Base-by-base conservation (phyloP, 1,140 invertebrate species). In the Pectinophora gossypiella region DNA sequence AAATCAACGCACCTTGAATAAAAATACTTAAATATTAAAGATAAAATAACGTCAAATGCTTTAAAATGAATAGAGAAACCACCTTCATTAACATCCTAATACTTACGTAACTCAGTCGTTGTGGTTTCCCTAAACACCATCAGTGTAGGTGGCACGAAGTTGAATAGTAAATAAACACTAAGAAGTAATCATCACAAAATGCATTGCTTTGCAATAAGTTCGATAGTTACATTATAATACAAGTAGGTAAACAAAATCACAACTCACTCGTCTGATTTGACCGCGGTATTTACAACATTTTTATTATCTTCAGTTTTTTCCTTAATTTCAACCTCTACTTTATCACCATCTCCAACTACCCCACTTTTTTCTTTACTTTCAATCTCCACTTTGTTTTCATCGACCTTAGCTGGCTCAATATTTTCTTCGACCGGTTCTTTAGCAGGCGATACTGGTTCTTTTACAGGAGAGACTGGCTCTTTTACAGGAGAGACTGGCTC, bases 1-100 rank as follows among this genome's bases (percentile, higher is more conserved):
- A 40, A 40, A 15, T 16, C 7, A 62, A 43, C 49, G 46, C 35
- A 48, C 23, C 23, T 22, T 51, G 52, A 48, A 54, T 32, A 46
- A 43, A 43, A 55, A 50, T 19, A 46, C 21, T 45, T 51, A 38
- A 35, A 13, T 46, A 46, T 49, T 51, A 48, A 42, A 46, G 16
- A 46, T 52, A 20, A 46, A 40, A 46, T 22, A 40, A 6, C 36
- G 36, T 40, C 36, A 40, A 54, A 54, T 40, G 23, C 48, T 59
- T 54, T 51, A 62, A 50, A 58, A 45, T 58, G 23, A 53, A 56
- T 50, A 54, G 54, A 45, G 36, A 52, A 55, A 55, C 36, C 36
- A 44, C 46, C 12, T 54, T 27, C 36, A 40, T 16, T 40, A 40
- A 15, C 36, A 40, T 7, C 16, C 16, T 40, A 13, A 40, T 13